Base-by-base conservation (phyloP, 2,888 invertebrate genomes). In the Sarcophaga variegata region DNA sequence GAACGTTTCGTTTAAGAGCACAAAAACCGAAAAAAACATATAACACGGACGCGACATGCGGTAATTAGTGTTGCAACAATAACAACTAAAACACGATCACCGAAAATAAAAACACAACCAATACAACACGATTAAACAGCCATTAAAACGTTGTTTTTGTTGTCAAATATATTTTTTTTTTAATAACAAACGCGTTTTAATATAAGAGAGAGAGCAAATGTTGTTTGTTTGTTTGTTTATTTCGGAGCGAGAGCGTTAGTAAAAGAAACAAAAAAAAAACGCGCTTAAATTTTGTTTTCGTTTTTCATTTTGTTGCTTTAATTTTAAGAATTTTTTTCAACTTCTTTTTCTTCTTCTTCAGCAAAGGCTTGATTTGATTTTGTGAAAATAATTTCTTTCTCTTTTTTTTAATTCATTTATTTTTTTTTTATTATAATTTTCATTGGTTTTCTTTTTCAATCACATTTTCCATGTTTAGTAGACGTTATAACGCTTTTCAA, bases 41-140 rank as follows among this genome's bases (percentile, higher is more conserved):
- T 71, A 71, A 84, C 72, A 81, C 81, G 80, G 71, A 71, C 84
- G 84, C 84, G 81, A 87, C 87, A 87, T 87, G 87, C 84, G 87
- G 84, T 84, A 87, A 87, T 87, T 87, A 87, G 84, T 84, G 84
- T 76, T 87, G 81, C 75, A 76, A 45, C 17, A 84, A 64, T 22
- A 54, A 45, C 45, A 62, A n/a, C 45, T 27, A 62, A 37, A 74
- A 72, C 27, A 17, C 17, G n/a, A 37, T 17, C 82, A 78, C 71
- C 78, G 67, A 71, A 49, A 71, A 37, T 72, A 67, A 64, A 66
- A 82, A 72, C 11, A 78, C 72, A 78, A 72, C 27, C 20, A 47
- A 49, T 3, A 25, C 54, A 27, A 70, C 25, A 27, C 71, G 14
- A 60, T 25, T 45, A 25, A 69, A 81, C 64, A 59, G 45, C 54